A percentile compares a stretch with the other conserved stretches of the same genome.
These are phyloP conservation scores for Gymnogyps californianus DNA, from an alignment of 2,113 vertebrate genomes.

Conservation along the genomic window DNA sequence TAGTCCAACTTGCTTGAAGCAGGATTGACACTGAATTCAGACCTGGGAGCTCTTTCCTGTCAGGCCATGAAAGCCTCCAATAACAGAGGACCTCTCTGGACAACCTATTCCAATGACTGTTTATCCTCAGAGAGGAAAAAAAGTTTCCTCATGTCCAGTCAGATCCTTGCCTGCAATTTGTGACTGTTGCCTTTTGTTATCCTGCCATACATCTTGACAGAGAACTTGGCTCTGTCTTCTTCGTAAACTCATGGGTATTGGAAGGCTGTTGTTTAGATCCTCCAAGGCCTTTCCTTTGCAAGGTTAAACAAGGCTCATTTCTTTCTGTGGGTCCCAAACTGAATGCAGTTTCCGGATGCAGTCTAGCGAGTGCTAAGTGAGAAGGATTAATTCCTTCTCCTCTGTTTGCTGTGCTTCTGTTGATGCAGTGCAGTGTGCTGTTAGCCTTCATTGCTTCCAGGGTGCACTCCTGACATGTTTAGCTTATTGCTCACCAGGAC, in stretches of 20 bases:
- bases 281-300: not conserved
- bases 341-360: not conserved
- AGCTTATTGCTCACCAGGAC: not conserved
- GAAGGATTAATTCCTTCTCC: not conserved
- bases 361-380: not conserved
- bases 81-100: not conserved
- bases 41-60: not conserved
- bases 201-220: fast-evolving
- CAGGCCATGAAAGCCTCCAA: not conserved
- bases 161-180: not conserved
- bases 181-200: not conserved
- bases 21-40: not conserved
- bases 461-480: not conserved
- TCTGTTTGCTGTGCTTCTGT: not conserved
- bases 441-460: not conserved
- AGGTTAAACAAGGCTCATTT: not conserved
- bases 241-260: not conserved
- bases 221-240: not conserved
- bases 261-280: not conserved
- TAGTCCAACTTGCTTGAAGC: not conserved
- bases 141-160: not conserved
- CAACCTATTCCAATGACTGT: not conserved
- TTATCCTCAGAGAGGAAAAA: not conserved
- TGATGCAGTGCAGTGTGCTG: not conserved
- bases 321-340: not conserved